Conservation (phyloP, 2,797 vertebrate genomes). For the Vultur gryphus region DNA sequence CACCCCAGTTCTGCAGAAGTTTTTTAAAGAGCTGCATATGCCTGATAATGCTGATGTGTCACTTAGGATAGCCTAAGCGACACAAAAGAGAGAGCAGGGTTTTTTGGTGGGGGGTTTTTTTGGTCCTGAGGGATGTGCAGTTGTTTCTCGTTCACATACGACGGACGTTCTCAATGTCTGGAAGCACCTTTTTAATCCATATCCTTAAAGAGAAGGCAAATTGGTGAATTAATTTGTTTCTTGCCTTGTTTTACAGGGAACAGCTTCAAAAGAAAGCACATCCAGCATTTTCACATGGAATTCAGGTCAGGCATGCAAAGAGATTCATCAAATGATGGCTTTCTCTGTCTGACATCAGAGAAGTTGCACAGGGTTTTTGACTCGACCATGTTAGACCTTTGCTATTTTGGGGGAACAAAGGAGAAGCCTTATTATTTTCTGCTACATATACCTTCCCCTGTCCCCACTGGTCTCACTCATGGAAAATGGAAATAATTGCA, state of each 20-base stretch:
- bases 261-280: neutral
- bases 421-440: neutral
- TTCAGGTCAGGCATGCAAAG: neutral
- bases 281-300: neutral
- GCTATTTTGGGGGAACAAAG: neutral
- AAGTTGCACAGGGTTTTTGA: neutral
- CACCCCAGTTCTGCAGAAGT: neutral
- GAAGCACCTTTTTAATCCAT: neutral
- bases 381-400: neutral
- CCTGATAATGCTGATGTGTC: neutral
- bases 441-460: neutral
- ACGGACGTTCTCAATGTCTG: neutral
- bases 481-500: neutral
- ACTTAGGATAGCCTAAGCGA: neutral
- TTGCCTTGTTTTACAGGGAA: neutral
- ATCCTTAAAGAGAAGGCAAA: neutral
- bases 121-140: neutral
- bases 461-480: neutral
- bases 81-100: neutral
- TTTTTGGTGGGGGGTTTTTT: neutral
- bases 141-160: neutral
- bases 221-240: neutral
- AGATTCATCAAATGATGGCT: neutral
- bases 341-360: neutral
- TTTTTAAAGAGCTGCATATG: neutral